Evolutionary conservation across 2,797 vertebrate genomes (phyloP).

Genomic region (Merluccius polli): DNA sequence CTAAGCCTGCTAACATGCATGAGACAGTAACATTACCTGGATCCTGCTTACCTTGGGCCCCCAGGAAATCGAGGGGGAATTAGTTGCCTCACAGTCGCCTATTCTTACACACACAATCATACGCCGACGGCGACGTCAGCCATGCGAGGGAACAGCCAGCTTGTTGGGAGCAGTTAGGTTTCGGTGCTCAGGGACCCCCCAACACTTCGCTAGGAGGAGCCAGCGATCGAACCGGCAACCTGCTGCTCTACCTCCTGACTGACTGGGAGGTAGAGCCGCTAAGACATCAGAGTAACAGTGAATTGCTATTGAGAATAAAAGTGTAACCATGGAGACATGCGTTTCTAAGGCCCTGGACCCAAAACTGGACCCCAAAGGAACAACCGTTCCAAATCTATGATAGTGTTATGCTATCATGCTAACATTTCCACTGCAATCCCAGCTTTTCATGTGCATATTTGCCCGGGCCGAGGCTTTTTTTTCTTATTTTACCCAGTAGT

Average conservation of each 20-base stretch:
- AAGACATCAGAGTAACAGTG: too few relatives aligned
- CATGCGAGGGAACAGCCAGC: background rate
- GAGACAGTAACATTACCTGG: background rate
- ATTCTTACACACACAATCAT: too few relatives aligned
- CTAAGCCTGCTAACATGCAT: background rate
- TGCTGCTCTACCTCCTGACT: too few relatives aligned
- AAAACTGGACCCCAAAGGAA: too few relatives aligned
- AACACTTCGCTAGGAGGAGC: too few relatives aligned
- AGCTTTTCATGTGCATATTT: constrained; percentile 2
- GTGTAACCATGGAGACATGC: background rate
- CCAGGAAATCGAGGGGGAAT: background rate
- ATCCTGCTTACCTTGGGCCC: background rate
- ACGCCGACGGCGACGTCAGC: too few relatives aligned
- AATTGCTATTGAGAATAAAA: background rate
- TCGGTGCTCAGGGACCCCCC: background rate
- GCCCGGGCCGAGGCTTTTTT: too few relatives aligned
- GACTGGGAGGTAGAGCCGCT: too few relatives aligned
- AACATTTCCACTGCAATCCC: background rate
- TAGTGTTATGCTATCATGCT: background rate
- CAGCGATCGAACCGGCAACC: too few relatives aligned
- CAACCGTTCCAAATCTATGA: too few relatives aligned
- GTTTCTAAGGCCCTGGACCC: too few relatives aligned
- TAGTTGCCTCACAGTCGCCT: background rate
- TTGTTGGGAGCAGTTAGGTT: background rate
- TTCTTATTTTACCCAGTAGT: background rate